These are phyloP conservation scores for Darevskia mixta DNA, from an alignment of 2,797 vertebrate genomes.

Conservation along the genomic window DNA sequence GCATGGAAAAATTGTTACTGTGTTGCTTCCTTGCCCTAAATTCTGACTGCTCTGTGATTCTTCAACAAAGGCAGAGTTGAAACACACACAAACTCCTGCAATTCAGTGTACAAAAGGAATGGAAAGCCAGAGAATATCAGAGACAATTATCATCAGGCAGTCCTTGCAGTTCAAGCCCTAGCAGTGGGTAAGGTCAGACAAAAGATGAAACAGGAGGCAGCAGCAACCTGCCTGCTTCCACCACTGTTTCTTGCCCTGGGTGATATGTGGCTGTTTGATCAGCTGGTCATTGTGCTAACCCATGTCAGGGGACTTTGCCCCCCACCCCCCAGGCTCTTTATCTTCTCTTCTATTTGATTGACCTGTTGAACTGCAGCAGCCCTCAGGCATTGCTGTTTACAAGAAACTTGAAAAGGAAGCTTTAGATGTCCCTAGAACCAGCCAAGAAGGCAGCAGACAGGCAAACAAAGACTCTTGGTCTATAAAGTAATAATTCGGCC, in stretches of 20 bases:
- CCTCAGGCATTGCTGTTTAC: constrained; percentile 28
- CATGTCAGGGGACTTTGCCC: background rate
- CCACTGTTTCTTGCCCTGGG: constrained; percentile 20
- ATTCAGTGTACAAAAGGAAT: constrained; percentile 3
- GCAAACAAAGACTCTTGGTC: background rate
- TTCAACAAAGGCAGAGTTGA: constrained; percentile 1
- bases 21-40: background rate
- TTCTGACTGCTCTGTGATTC: background rate
- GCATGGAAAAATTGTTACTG: background rate
- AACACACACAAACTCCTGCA: background rate
- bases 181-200: background rate
- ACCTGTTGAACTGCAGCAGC: constrained; percentile 25
- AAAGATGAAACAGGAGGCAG: constrained; percentile 27
- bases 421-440: background rate
- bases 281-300: constrained; percentile 54
- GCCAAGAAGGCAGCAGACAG: background rate
- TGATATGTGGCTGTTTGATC: constrained; percentile 46
- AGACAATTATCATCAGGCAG: background rate
- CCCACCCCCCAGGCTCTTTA: constrained; percentile 20
- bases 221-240: constrained; percentile 3
- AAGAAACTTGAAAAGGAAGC: constrained; percentile 22
- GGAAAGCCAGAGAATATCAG: background rate
- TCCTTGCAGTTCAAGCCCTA: background rate
- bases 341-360: constrained; percentile 40
- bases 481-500: background rate